Evolutionary conservation across 2,113 vertebrate genomes (phyloP), one percentile per base, ranked within the genome.

Genomic region (Atherinomorus stipes): DNA sequence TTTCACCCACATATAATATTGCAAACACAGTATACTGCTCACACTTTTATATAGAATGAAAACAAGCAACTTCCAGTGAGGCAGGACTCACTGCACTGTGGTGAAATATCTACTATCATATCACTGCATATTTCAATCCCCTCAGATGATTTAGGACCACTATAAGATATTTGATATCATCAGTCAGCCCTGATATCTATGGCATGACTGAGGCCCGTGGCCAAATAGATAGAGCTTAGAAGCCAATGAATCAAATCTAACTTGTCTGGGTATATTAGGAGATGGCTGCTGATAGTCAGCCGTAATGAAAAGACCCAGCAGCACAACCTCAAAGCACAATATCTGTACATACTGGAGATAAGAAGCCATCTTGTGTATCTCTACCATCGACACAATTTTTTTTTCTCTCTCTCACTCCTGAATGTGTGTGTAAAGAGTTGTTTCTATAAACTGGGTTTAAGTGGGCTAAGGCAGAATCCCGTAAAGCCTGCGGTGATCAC

Each of bases 161-260:
- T 78, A 25, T 66, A 52, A 72, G 74, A 86, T 71, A 74, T 74
- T 81, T 81, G 64, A 83, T 74, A 80, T 78, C 84, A 37, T 59
- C 71, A 60, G 76, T 75, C 80, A 76, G 56, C 66, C 76, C 70
- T 76, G 64, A 66, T 77, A 81, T 85, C 82, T 85, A 50, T 44
- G 42, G 57, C 42, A 71, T 76, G 78, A 80, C 74, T 78, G 65
- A 76, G 58, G 58, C 70, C 74, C 23, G 15, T 65, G 69, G 85
- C 74, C 60, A 76, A 86, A 85, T 60, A 74, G 76, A 91, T 86
- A 62, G 69, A 73, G 73, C 74, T 69, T 61, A 85, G 83, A 80
- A 66, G 85, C 71, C 71, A 23, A 83, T 87, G 85, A 88, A 90
- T 90, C 90, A 89, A 85, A 86, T 81, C 64, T 47, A 80, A 67